Evolutionary conservation across 2,113 vertebrate genomes (phyloP), one percentile per base, ranked within the genome.

Genomic region (Muntiacus reevesi): DNA sequence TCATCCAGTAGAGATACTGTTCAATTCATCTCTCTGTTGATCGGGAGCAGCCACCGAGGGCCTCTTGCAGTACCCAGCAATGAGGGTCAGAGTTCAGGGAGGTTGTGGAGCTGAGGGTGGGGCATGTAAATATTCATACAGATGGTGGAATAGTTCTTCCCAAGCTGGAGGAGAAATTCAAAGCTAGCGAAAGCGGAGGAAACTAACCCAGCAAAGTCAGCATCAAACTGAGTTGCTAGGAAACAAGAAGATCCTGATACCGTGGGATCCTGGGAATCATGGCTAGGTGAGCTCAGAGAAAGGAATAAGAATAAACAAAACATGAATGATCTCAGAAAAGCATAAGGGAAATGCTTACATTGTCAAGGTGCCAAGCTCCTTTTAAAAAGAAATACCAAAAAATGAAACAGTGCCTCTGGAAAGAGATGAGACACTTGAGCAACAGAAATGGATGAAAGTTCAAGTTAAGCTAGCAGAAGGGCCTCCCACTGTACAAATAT

Each of bases 171-270:
- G 79, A 84, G 57, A 87, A 91, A 43, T 76, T 60, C 13, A 45
- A 94, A 55, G 33, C 25, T 47, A 45, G 14, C 11, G 4, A 83
- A 90, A 21, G 47, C 92, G 55, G 40, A 36, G 16, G 43, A 74
- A 78, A 92, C 84, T 81, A 79, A 82, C 54, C 45, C 36, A 67
- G 67, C 16, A 93, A 67, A 88, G 30, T 52, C 86, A 93, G 67
- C 86, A 50, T 71, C 86, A n/a, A 93, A 89, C 30, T 14, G 30
- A 43, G 78, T 91, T 95, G 87, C 89, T 96, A 93, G 94, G 92
- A 95, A 93, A 97, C 62, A 36, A 60, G 33, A 74, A 64, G 23
- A 71, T 47, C 33, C 81, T 71, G 17, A 36, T 67, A n/a, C 2
- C 14, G 16, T 14, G 19, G 19, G 43, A 19, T 86, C 50, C 83